Base-by-base conservation (phyloP, 2,113 vertebrate genomes). In the Aegithalos caudatus region DNA sequence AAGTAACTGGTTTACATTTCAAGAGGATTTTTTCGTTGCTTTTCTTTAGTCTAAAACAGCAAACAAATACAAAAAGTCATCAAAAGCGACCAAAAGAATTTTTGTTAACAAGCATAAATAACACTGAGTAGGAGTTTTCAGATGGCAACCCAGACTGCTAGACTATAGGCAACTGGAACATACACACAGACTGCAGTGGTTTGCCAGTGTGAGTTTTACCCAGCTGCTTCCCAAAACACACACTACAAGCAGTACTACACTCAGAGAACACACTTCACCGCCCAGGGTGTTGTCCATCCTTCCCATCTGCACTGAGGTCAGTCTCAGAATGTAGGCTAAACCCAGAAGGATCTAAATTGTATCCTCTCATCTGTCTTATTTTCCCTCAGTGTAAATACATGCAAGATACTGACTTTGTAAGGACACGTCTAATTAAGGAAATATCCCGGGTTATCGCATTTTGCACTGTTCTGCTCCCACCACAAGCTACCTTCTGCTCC, bases 281-380 rank as follows among this genome's bases (percentile, higher is more conserved):
- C 12, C 23, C 16, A 11, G 0, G 1, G 13, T 29, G 7, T 9
- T 62, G 42, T 27, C 42, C 54, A 31, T 1, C 70, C 28, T 20
- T 69, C 42, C 45, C 38, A 28, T 8, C 16, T 17, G 16, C 53
- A 45, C 12, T 4, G 33, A 54, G 16, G 47, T 61, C 45, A 31
- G 11, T 38, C 42, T 64, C 33, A 50, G 71, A 2, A 2, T 0
- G 1, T 14, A 65, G 42, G 1, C 29, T 80, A 50, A 86, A 70
- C 19, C 77, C 33, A 84, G 4, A 22, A 10, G 25, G 57, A 83
- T n/a, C 85, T 85, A 44, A 78, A 58, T 2, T 6, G 38, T 17
- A 66, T 38, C 13, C 12, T 47, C 67, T 62, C 0, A 2, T 8
- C 42, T 7, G 2, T 27, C 50, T 83, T 48, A 45, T 38, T 57